phyloP scores from a whole-genome alignment of 2,797 vertebrate genomes.

The Staurois parvus region DNA sequence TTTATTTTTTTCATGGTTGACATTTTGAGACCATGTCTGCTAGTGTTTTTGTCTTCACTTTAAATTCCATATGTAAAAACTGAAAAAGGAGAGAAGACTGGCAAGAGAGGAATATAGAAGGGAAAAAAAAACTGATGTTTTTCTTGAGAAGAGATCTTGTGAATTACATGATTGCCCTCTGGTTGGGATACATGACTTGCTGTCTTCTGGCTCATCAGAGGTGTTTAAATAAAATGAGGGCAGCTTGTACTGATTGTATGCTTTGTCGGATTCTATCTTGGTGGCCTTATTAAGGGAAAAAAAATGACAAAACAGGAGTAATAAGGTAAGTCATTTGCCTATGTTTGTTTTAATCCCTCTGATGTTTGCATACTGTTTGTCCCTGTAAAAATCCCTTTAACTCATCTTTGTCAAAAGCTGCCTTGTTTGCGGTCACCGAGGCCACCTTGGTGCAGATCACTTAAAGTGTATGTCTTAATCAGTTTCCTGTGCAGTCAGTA shows the following conservation, averaged over 20 bases:
- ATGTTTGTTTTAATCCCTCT: constrained; percentile 71
- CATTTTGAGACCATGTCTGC: constrained; percentile 40
- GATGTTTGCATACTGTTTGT: constrained; percentile 73
- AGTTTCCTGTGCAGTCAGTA: constrained; percentile 80
- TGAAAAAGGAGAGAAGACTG: constrained; percentile 66
- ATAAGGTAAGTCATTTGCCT: constrained; percentile 79
- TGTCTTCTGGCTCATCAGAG: constrained; percentile 78
- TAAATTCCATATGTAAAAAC: constrained; percentile 78
- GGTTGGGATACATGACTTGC: constrained; percentile 79
- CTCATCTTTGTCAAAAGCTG: constrained; percentile 83
- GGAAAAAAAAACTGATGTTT: constrained; percentile 69
- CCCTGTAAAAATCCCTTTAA: constrained; percentile 80
- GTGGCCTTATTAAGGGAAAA: constrained; percentile 81
- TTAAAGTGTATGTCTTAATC: constrained; percentile 85
- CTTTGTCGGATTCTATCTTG: constrained; percentile 80
- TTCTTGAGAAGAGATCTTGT: constrained; percentile 78
- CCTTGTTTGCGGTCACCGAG: constrained; percentile 81
- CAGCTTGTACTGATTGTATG: constrained; percentile 77
- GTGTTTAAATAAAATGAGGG: constrained; percentile 83
- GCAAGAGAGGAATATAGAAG: constrained; percentile 64
- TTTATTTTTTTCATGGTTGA: constrained; percentile 43
- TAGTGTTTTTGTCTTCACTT: constrained; percentile 75
- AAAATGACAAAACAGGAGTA: constrained; percentile 81
- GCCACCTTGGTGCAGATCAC: constrained; percentile 84
- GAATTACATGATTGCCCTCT: constrained; percentile 75